Base-by-base conservation (phyloP, 2,888 invertebrate genomes). In the Ophion obscuratus region DNA sequence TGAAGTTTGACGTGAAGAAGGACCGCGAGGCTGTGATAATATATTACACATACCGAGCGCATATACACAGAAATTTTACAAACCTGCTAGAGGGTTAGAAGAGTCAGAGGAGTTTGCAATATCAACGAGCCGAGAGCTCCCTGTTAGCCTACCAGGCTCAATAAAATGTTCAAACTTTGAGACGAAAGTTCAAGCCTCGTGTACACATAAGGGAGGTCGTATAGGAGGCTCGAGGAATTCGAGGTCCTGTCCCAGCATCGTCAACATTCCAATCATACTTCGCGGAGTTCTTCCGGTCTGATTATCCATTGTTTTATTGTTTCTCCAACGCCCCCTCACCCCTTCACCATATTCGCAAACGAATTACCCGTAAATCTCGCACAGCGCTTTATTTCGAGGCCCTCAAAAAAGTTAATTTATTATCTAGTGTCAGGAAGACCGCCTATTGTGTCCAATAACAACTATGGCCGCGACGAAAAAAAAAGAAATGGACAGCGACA, bases 181-280 rank as follows among this genome's bases (percentile, higher is more conserved):
- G 79, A 74, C 67, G 77, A 84, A 75, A 77, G 79, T 79, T 87
- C 17, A 11, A 17, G 47, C 62, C 59, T 40, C 20, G 24, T 17
- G 20, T 31, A 17, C 9, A 53, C 53, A 44, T 53, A 68, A 62
- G 62, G 24, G 24, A 67, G 53, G 20, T 31, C 14, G 44, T 83
- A 24, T 59, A n/a, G 36, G 57, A 40, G 20, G 36, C 53, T 62
- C 80, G 62, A 7, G 62, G 76, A 77, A 83, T 80, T 80, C 40
- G 47, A 76, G 76, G 47, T 31, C 24, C 31, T 70, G 67, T 31
- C 27, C 81, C 85, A 75, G 84, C 87, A 73, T 84, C 83, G 84
- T 84, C 73, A 82, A 83, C 88, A 89, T 90, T 90, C 91, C 86
- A 36, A 75, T 83, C 87, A 87, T 88, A 85, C 85, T 90, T 88